These are phyloP conservation scores for Rhabdophis nuchalis DNA, from an alignment of 2,797 vertebrate genomes.

Conservation along the genomic window DNA sequence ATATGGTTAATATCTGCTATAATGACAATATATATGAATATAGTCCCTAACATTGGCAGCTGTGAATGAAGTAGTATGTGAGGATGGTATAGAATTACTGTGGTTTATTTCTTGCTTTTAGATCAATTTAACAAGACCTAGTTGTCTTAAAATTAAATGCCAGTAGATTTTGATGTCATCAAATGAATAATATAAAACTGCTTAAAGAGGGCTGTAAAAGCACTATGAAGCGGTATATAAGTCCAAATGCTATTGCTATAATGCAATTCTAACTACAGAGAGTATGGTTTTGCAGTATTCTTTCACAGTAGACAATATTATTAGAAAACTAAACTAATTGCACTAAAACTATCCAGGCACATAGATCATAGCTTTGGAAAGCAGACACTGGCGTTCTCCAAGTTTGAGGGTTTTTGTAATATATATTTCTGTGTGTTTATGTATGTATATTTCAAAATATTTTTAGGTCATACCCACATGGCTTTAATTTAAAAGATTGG, in stretches of 20 bases:
- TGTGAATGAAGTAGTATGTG: not conserved
- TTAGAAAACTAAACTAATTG: not conserved
- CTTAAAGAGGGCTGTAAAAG: no score
- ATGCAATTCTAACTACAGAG: not conserved
- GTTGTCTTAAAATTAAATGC: not conserved
- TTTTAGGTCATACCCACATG: not conserved
- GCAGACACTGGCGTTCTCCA: slow-evolving; percentile 1
- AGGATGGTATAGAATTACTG: not conserved
- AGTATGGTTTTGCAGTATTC: not conserved
- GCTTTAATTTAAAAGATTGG: slow-evolving; percentile 6
- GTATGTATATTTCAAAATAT: not conserved
- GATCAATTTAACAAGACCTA: slow-evolving; percentile 5
- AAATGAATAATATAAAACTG: not conserved
- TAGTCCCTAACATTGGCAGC: not conserved
- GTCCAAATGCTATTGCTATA: not conserved
- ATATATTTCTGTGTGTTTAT: not conserved
- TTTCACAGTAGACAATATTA: not conserved
- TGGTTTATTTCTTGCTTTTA: slow-evolving; percentile 8
- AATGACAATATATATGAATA: not conserved
- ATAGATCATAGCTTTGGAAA: not conserved
- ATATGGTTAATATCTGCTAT: not conserved
- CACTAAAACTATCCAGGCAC: not conserved
- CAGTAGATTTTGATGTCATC: not conserved
- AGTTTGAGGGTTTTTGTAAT: not conserved
- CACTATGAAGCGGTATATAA: no score